Conservation (phyloP, 2,797 vertebrate species). For the Helicolenus hilgendorfi region DNA sequence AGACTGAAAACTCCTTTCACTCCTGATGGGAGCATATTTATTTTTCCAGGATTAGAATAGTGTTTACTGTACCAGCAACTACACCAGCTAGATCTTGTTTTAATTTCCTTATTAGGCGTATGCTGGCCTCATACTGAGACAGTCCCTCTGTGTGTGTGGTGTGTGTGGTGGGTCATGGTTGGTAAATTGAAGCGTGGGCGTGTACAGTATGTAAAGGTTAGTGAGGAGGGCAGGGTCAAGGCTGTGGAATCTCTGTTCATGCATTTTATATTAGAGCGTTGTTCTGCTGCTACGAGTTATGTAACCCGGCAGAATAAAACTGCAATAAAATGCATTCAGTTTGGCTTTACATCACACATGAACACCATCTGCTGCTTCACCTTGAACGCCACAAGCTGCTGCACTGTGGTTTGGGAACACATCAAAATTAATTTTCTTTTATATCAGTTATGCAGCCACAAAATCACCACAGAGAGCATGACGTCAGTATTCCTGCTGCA, state of each 20-base stretch:
- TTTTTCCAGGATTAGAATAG: constrained; percentile 47
- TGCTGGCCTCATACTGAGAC: constrained; percentile 5
- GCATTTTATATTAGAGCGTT: not conserved
- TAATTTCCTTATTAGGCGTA: constrained; percentile 48
- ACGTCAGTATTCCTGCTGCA: not conserved
- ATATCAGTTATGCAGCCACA: not conserved
- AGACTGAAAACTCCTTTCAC: constrained; percentile 39
- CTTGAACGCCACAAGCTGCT: not conserved
- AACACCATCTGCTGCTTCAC: constrained; percentile 11
- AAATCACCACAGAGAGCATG: not conserved
- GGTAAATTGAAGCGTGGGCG: not conserved
- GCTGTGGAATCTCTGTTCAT: constrained; percentile 2
- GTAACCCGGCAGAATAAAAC: not conserved
- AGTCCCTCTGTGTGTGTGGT: constrained; percentile 3
- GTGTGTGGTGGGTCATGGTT: constrained; percentile 3
- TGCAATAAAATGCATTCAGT: not conserved
- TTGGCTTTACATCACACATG: constrained; percentile 8
- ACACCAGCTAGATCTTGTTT: constrained; percentile 13
- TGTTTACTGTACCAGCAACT: constrained; percentile 15
- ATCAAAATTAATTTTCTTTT: not conserved
- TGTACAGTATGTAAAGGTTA: constrained; percentile 11
- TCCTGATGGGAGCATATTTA: constrained; percentile 20
- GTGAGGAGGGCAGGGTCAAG: not conserved
- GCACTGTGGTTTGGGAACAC: not conserved
- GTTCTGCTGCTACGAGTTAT: not conserved